Base-by-base conservation (phyloP, 2,113 vertebrate genomes). In the Anhinga anhinga region DNA sequence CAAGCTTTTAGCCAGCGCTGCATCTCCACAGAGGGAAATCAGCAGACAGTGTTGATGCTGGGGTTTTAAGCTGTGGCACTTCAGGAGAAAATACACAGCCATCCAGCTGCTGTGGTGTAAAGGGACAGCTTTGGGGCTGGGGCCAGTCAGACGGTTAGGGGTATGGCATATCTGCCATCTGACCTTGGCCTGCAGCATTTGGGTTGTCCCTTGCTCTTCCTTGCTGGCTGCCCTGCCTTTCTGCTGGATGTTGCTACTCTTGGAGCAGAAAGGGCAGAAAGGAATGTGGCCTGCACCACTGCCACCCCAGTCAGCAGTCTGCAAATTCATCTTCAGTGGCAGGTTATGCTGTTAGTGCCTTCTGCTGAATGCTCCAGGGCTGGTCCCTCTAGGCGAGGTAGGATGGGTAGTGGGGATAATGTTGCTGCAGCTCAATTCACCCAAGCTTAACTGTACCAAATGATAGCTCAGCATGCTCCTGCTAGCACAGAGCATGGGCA, bases 121-220 rank as follows among this genome's bases (percentile, higher is more conserved):
- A 90, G 58, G 49, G 53, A 5, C 22, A 61, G 42, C 50, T 81
- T 44, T 84, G 72, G 58, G 40, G 11, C 25, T 30, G 56, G 13
- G 14, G 8, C 9, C 20, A 40, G 13, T 40, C 50, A 55, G 30
- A 18, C 0, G 0, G 9, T 15, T 22, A 63, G 30, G 18, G 30
- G 13, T 77, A 25, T 0, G 0, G 29, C 66, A 42, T 6, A 4
- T 61, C 72, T 74, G 42, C 44, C n/a, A 16, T 38, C 77, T n/a
- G 42, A 58, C 58, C 62, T 72, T 10, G 44, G 16, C 38, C 55
- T 66, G 27, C 20, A 91, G 72, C 63, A 19, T 62, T 45, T 62
- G 50, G 2, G 15, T 49, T 66, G 40, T 26, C 30, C 32, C 22
- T 72, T 72, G 42, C 5, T 65, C 50, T 74, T 21, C 14, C 7